Evolutionary conservation across 2,113 vertebrate species (phyloP), one percentile per base, ranked within the genome.

Genomic region (Todiramphus saurophagus): DNA sequence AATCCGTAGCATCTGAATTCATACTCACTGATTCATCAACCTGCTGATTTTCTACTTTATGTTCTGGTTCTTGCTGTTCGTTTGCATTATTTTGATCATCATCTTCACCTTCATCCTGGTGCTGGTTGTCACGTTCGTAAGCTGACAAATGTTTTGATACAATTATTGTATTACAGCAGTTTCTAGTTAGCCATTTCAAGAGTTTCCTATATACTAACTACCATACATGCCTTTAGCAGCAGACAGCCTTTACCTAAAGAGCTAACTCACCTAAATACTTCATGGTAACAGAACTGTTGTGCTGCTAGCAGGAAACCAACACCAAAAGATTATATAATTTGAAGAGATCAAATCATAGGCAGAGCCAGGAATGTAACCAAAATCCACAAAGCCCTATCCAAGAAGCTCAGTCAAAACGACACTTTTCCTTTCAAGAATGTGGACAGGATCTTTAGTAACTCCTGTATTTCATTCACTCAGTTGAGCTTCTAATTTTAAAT

Each of bases 91-190:
- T 97, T 53, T 94, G 93, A 70, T 98, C 97, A n/a, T 97, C 97
- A 10, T 97, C 98, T 90, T 98, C 98, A 43, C 97, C 97, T 95
- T 98, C 98, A 48, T 97, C 98, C 78, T 97, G 98, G 90, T 96
- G 98, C 53, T 97, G 98, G 91, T 96, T 98, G 58, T 98, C 96
- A 41, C 85, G 96, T 91, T 98, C 98, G 56, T 98, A 98, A 56
- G 97, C 98, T 98, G 73, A 43, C 30, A 93, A 91, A 80, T 62
- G 64, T 55, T 81, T 81, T 76, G 7, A 62, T n/a, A 74, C 81
- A 48, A 48, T 83, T 87, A 93, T 51, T 89, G 58, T 72, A 64
- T 64, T 58, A 84, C 12, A 76, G 77, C 25, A 55, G 48, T 41
- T 91, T 44, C 28, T 28, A 64, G 10, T 58, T 60, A 24, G 24